Percentiles rank a stretch among this genome's conserved stretches.
Evolutionary conservation across 2,113 vertebrate genomes (phyloP).

Genomic region (Bettongia penicillata): DNA sequence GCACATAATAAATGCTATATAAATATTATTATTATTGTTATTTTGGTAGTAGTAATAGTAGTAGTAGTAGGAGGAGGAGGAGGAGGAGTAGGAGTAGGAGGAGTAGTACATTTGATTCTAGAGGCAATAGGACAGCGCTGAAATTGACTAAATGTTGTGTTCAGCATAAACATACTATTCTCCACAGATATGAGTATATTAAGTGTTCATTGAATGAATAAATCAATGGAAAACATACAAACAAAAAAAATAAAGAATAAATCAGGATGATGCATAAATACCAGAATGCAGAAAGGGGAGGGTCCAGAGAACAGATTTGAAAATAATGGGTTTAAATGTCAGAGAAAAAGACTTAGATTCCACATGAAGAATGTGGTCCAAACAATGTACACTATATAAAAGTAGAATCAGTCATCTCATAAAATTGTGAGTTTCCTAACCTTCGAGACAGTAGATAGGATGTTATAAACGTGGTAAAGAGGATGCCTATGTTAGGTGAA

Average conservation of each 20-base stretch:
- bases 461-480: background rate
- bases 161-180: background rate
- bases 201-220: background rate
- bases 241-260: background rate
- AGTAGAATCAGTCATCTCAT: background rate
- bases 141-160: background rate
- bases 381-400: too few species aligned
- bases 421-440: background rate
- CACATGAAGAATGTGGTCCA: background rate
- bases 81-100: rapidly evolving
- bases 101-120: background rate
- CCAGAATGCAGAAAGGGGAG: background rate
- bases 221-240: background rate
- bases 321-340: background rate
- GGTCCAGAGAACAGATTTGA: background rate
- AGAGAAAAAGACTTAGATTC: background rate
- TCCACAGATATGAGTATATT: too few species aligned
- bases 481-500: background rate
- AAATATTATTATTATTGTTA: background rate
- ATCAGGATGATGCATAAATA: background rate
- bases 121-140: background rate
- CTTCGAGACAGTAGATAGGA: background rate
- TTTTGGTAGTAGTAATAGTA: too few species aligned
- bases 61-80: too few species aligned
- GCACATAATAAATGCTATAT: background rate